phyloP scores from a whole-genome alignment of 2,888 invertebrate species.

The Lumbricus terrestris region DNA sequence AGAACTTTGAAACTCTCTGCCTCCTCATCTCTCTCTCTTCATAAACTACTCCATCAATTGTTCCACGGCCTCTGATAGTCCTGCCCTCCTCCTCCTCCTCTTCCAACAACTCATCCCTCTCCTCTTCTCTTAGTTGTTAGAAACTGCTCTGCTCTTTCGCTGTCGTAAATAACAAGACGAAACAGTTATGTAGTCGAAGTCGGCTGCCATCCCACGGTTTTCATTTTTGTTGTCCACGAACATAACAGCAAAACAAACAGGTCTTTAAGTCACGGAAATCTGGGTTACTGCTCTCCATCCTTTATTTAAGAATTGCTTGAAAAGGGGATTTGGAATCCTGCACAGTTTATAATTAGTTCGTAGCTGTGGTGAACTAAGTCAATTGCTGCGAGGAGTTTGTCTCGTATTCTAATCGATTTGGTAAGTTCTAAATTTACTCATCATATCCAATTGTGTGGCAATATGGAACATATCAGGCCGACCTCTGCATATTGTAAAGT shows the following conservation, averaged over 20 bases:
- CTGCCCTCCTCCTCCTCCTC: too few species aligned
- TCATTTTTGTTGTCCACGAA: background rate
- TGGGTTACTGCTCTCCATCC: background rate
- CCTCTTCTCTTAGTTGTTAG: background rate
- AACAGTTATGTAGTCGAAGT: background rate
- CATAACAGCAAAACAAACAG: background rate
- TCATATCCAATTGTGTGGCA: background rate
- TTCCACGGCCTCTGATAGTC: slow-evolving; percentile 3
- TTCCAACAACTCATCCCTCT: background rate
- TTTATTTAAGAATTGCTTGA: background rate
- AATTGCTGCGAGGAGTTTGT: background rate
- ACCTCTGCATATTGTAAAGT: background rate
- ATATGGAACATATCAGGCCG: background rate
- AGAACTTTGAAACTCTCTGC: background rate
- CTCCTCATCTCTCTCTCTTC: slow-evolving; percentile 3
- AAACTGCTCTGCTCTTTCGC: background rate
- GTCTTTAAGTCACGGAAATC: background rate
- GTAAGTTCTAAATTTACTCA: background rate
- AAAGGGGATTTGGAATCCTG: background rate
- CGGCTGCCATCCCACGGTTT: background rate
- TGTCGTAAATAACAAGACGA: background rate
- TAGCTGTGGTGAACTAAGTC: background rate
- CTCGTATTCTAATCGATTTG: background rate
- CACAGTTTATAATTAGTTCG: background rate
- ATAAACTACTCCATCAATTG: slow-evolving; percentile 3